Percentiles rank a stretch among this genome's conserved stretches.
These are phyloP conservation scores for Xenopus petersii DNA, from an alignment of 2,797 vertebrate genomes.

Conservation along the genomic window DNA sequence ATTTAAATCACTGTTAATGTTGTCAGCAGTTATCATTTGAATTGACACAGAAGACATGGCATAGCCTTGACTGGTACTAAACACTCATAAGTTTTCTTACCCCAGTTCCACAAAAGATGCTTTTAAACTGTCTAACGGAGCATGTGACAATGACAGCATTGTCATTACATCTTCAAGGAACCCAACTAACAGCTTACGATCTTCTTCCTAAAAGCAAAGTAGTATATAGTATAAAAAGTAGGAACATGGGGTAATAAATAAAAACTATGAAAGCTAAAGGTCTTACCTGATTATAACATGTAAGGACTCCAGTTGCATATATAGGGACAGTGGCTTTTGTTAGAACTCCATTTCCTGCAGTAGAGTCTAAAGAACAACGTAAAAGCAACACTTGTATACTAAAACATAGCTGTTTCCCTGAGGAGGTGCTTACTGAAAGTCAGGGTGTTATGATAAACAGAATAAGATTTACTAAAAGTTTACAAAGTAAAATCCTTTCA, in stretches of 20 bases:
- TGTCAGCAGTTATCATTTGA: too few relatives aligned
- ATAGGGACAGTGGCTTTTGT: constrained; percentile 98
- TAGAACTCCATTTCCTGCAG: constrained; percentile 88
- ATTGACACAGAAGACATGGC: too few relatives aligned
- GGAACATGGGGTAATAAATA: too few relatives aligned
- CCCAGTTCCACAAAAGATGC: constrained; percentile 97
- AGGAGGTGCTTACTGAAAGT: too few relatives aligned
- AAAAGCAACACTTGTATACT: too few relatives aligned
- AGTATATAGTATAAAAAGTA: too few relatives aligned
- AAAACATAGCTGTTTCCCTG: too few relatives aligned
- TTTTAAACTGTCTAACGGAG: constrained; percentile 93
- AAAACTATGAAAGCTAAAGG: neutral
- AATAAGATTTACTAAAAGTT: too few relatives aligned
- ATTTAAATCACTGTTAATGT: too few relatives aligned
- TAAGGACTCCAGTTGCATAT: constrained; percentile 97
- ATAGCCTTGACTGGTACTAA: too few relatives aligned
- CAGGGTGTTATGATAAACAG: too few relatives aligned
- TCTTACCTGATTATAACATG: constrained; percentile 94
- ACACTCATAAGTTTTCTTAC: constrained; percentile 63
- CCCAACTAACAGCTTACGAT: constrained; percentile 92
- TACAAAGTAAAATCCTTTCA: too few relatives aligned
- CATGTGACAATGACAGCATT: constrained; percentile 90
- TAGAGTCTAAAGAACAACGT: constrained; percentile 70
- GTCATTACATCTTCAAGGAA: constrained; percentile 98
- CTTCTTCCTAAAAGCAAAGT: constrained; percentile 80